Evolutionary conservation across 2,797 vertebrate genomes (phyloP).

Genomic region (Oreonectes daqikongensis): DNA sequence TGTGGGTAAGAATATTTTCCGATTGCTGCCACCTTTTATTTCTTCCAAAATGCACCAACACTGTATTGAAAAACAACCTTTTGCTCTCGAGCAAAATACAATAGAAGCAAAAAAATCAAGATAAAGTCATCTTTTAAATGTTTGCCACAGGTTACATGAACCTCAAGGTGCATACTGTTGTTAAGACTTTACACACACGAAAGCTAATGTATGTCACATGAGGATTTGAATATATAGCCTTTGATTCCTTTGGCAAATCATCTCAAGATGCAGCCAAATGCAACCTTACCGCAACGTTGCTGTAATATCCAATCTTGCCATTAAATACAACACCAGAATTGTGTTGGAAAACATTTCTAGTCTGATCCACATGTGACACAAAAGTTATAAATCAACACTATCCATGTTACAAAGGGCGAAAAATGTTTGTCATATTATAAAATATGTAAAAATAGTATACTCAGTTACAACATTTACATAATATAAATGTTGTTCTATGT

Average conservation of each 20-base stretch:
- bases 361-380: not conserved
- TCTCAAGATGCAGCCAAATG: not conserved
- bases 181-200: conserved; percentile 6
- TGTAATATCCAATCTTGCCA: not conserved
- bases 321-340: not conserved
- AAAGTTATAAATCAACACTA: not conserved
- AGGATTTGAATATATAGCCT: conserved; percentile 11
- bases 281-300: not conserved
- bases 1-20: conserved; percentile 1
- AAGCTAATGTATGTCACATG: not conserved
- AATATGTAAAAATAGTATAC: not conserved
- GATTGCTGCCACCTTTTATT: not conserved
- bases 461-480: not conserved
- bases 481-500: conserved; percentile 7
- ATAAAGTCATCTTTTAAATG: not conserved
- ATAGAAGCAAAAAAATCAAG: not conserved
- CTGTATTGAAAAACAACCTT: not conserved
- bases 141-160: conserved; percentile 12
- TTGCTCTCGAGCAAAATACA: not conserved
- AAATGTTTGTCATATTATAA: not conserved
- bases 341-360: not conserved
- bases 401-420: conserved; percentile 13
- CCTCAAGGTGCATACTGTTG: conserved; percentile 21
- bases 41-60: not conserved
- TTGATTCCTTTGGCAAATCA: conserved; percentile 26